These are phyloP conservation scores for Cinclus cinclus DNA, from an alignment of 2,113 vertebrate genomes.

Conservation along the genomic window DNA sequence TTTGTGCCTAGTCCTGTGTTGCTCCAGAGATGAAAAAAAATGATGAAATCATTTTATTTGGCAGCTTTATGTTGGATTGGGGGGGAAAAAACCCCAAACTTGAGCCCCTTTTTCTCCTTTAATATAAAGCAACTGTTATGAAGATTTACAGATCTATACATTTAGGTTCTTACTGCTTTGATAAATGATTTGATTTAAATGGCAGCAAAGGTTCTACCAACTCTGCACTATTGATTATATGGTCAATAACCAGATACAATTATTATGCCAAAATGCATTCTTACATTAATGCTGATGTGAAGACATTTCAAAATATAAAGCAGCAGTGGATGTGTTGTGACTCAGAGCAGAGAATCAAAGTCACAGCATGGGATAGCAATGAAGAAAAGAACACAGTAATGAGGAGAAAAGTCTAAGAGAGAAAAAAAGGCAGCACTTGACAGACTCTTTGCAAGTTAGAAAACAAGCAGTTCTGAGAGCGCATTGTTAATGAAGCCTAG, in stretches of 20 bases:
- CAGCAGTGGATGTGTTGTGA: slow-evolving; percentile 19
- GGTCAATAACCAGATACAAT: slow-evolving; percentile 12
- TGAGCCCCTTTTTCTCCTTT: background rate
- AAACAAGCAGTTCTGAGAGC: slow-evolving; percentile 51
- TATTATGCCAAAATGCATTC: slow-evolving; percentile 16
- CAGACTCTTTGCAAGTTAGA: slow-evolving; percentile 56
- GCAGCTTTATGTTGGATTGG: background rate
- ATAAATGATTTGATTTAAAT: slow-evolving; percentile 2
- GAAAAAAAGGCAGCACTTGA: slow-evolving; percentile 56
- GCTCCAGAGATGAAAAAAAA: background rate
- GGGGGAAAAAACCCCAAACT: fast-evolving
- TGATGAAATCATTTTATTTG: background rate
- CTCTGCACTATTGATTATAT: background rate
- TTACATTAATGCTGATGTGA: slow-evolving; percentile 20
- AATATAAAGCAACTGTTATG: background rate
- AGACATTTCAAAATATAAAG: slow-evolving; percentile 34
- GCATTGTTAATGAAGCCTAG: slow-evolving; percentile 50
- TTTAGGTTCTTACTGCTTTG: background rate
- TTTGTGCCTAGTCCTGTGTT: background rate
- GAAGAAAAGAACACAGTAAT: slow-evolving; percentile 60
- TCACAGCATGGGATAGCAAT: slow-evolving; percentile 66
- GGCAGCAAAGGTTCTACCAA: background rate
- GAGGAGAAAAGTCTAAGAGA: slow-evolving; percentile 41
- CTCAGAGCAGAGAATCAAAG: slow-evolving; percentile 62
- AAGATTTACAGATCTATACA: background rate